These are phyloP conservation scores for Chironomus tepperi DNA, from an alignment of 1,140 invertebrate genomes.

Conservation along the genomic window DNA sequence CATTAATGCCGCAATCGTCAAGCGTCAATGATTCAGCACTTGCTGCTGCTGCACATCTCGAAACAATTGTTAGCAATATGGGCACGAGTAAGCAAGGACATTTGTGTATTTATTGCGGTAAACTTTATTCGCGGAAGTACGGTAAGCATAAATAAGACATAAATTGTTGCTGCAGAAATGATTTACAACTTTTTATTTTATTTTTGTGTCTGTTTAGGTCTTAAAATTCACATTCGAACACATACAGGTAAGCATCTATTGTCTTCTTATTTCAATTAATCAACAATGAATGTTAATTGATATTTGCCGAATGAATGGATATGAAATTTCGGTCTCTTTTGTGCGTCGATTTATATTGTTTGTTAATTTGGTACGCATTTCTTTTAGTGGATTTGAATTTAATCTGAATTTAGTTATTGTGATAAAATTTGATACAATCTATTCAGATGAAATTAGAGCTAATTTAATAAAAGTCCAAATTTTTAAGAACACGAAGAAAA, in stretches of 20 bases:
- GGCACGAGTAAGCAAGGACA: conserved; percentile 68
- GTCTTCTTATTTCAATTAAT: background rate
- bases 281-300: too few relatives aligned
- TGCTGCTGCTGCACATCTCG: conserved; percentile 53
- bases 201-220: conserved; percentile 27
- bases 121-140: conserved; percentile 84
- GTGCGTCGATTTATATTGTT: too few relatives aligned
- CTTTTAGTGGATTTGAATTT: too few relatives aligned
- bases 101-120: conserved; percentile 78
- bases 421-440: too few relatives aligned
- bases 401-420: too few relatives aligned
- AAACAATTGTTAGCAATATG: conserved; percentile 70
- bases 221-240: conserved; percentile 84
- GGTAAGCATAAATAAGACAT: conserved; percentile 40
- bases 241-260: conserved; percentile 41
- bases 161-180: background rate
- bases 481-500: too few relatives aligned
- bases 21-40: conserved; percentile 30
- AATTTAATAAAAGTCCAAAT: too few relatives aligned
- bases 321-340: too few relatives aligned
- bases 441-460: too few relatives aligned
- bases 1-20: conserved; percentile 21
- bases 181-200: background rate
- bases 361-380: too few relatives aligned
- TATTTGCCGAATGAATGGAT: too few relatives aligned